Percentiles rank a stretch among this genome's conserved stretches.
phyloP scores from a whole-genome alignment of 2,797 vertebrate genomes.

The Rhadinocentrus ornatus region DNA sequence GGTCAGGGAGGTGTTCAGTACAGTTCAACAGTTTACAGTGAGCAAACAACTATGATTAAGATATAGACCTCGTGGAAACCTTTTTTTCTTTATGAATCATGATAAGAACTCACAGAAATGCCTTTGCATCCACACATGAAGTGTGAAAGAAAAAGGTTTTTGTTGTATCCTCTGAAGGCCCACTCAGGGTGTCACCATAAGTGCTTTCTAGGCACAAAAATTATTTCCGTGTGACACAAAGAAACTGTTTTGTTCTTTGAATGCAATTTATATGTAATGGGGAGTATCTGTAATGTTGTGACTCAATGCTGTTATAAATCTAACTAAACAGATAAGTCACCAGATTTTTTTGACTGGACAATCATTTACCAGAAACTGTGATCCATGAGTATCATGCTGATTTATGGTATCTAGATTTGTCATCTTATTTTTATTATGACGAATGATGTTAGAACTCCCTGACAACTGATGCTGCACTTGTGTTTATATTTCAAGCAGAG shows the following conservation, averaged over 20 bases:
- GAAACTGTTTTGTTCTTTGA: constrained; percentile 64
- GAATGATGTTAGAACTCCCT: constrained; percentile 31
- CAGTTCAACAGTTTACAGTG: constrained; percentile 34
- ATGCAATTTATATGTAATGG: constrained; percentile 23
- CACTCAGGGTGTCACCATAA: constrained; percentile 40
- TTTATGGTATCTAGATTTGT: constrained; percentile 39
- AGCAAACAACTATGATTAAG: constrained; percentile 58
- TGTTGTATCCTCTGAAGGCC: constrained; percentile 36
- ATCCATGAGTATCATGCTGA: constrained; percentile 9
- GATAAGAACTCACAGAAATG: constrained; percentile 46
- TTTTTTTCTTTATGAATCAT: constrained; percentile 28
- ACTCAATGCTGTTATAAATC: constrained; percentile 26
- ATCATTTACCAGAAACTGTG: constrained; percentile 34
- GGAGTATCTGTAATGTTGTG: constrained; percentile 15
- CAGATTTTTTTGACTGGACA: constrained; percentile 13
- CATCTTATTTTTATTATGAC: constrained; percentile 38
- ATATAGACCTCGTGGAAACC: constrained; percentile 11
- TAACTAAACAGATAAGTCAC: constrained; percentile 37
- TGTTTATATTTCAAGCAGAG: constrained; percentile 24
- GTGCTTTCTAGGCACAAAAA: constrained; percentile 55
- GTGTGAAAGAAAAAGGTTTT: constrained; percentile 57
- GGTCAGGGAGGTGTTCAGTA: constrained; percentile 57
- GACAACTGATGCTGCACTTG: constrained; percentile 7
- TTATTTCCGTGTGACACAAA: constrained; percentile 51
- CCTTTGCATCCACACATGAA: constrained; percentile 31